Evolutionary conservation across 2,113 vertebrate genomes (phyloP).

Genomic region (Neotoma lepida): DNA sequence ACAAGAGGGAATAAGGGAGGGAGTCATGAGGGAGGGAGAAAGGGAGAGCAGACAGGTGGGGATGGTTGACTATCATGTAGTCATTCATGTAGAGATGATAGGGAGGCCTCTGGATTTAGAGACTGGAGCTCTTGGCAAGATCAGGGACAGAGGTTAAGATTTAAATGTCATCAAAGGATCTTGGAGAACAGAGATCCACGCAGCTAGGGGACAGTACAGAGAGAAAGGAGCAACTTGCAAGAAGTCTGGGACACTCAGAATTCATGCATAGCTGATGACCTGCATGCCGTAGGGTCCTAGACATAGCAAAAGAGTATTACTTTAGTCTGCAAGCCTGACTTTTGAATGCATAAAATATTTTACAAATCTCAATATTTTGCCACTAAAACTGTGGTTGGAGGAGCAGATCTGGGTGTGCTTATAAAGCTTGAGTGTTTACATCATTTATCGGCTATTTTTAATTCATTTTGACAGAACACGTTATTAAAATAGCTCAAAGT

Average conservation of each 20-base stretch:
- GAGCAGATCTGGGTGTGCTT: background rate
- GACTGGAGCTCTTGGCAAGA: background rate
- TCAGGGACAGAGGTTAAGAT: background rate
- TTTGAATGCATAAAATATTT: constrained; percentile 2
- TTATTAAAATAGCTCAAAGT: constrained; percentile 65
- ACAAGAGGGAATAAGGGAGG: background rate
- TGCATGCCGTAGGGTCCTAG: fast-evolving
- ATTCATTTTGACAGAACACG: constrained; percentile 59
- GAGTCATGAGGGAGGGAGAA: fast-evolving
- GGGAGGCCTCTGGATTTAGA: background rate
- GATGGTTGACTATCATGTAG: too few species aligned
- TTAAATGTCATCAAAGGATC: background rate
- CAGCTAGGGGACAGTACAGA: fast-evolving
- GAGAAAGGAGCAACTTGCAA: background rate
- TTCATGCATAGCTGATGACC: background rate
- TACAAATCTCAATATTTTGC: constrained; percentile 36
- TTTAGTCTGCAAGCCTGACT: background rate
- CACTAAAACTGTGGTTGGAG: background rate
- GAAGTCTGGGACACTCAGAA: background rate
- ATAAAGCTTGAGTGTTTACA: constrained; percentile 33
- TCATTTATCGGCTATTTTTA: constrained; percentile 8
- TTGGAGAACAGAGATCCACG: background rate
- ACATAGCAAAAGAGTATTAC: background rate
- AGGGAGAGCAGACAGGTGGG: fast-evolving
- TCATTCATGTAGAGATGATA: background rate